Conservation (phyloP, 1,140 invertebrate genomes). For the Drosophila truncata region DNA sequence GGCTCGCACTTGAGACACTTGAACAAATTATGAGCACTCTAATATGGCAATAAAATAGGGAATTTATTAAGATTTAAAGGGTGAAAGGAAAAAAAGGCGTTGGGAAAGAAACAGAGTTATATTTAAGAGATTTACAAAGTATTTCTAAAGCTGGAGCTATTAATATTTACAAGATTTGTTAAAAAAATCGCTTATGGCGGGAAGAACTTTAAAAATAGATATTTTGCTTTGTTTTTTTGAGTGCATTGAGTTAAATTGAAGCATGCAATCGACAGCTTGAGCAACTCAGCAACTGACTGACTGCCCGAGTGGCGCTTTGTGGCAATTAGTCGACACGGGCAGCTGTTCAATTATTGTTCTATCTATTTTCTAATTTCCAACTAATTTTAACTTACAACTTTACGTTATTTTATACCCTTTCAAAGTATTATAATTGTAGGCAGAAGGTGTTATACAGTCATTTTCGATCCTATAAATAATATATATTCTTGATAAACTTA, state of each 20-base stretch:
- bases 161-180: neutral
- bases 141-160: neutral
- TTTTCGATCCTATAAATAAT: neutral
- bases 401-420: constrained; percentile 2
- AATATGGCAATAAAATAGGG: neutral
- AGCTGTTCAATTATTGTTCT: constrained; percentile 67
- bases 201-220: neutral
- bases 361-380: constrained; percentile 24
- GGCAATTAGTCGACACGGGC: constrained; percentile 35
- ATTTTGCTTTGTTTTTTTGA: neutral
- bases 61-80: constrained; percentile 1
- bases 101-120: neutral
- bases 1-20: constrained; percentile 7
- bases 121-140: neutral
- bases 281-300: constrained; percentile 14
- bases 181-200: neutral
- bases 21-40: neutral
- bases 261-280: constrained; percentile 47
- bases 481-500: neutral
- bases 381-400: constrained; percentile 35
- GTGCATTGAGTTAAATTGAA: neutral
- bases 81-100: neutral
- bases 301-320: constrained; percentile 38
- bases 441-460: neutral
- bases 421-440: too few relatives aligned